These are phyloP conservation scores for Branchinecta lindahli DNA, from an alignment of 1,140 invertebrate genomes.

Conservation along the genomic window DNA sequence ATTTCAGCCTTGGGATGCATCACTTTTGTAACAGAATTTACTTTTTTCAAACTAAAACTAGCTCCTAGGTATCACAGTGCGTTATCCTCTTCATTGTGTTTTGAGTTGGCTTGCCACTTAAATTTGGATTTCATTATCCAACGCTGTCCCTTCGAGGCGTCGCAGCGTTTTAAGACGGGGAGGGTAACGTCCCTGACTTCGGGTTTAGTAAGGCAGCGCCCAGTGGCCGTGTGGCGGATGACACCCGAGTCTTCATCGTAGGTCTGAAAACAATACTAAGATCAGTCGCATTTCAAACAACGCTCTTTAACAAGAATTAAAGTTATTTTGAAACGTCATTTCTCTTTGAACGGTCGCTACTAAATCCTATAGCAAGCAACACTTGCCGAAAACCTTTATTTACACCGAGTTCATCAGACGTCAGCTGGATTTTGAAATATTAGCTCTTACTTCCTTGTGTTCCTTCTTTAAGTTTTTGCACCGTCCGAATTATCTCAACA, in stretches of 20 bases:
- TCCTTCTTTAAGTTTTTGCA: too few relatives aligned
- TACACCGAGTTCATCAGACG: too few relatives aligned
- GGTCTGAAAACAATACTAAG: not conserved
- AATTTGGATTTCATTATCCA: conserved; percentile 93
- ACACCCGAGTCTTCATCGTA: conserved; percentile 32
- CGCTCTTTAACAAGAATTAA: not conserved
- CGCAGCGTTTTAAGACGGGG: conserved; percentile 60
- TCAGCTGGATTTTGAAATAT: too few relatives aligned
- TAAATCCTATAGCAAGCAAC: too few relatives aligned
- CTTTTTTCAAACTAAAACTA: not conserved
- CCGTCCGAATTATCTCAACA: too few relatives aligned
- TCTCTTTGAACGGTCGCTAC: too few relatives aligned
- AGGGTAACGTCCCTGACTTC: conserved; percentile 35
- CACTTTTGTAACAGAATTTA: too few relatives aligned
- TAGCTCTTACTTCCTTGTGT: too few relatives aligned
- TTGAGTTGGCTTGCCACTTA: conserved; percentile 61
- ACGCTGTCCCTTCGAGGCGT: conserved; percentile 56
- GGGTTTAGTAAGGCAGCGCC: conserved; percentile 73
- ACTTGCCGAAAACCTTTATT: too few relatives aligned
- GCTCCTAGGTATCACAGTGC: not conserved
- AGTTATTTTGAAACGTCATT: too few relatives aligned
- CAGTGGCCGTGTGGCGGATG: conserved; percentile 79
- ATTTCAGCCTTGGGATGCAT: too few relatives aligned
- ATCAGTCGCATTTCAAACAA: not conserved
- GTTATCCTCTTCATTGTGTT: not conserved